These are phyloP conservation scores for Bicyclus anynana DNA, from an alignment of 1,140 invertebrate species.

Conservation along the genomic window DNA sequence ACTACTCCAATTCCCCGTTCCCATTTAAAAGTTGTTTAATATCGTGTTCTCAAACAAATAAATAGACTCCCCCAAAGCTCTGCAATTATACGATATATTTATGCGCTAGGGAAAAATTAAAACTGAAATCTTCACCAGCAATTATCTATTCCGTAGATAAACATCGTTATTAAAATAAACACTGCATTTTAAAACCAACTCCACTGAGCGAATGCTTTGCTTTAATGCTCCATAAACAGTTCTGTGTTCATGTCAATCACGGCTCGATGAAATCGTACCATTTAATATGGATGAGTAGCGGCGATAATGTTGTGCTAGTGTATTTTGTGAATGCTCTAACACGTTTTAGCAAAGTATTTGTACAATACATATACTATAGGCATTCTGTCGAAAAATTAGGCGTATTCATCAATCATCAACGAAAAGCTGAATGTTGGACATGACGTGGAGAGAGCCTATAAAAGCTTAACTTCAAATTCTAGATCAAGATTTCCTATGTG, in stretches of 20 bases:
- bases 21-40: not conserved
- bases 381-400: too few species aligned
- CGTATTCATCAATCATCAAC: too few species aligned
- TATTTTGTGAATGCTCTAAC: not conserved
- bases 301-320: not conserved
- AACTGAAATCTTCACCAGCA: not conserved
- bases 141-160: conserved; percentile 4
- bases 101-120: not conserved
- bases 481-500: too few species aligned
- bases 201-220: conserved; percentile 4
- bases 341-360: not conserved
- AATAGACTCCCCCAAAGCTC: not conserved
- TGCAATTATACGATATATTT: not conserved
- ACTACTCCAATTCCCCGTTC: not conserved
- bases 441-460: too few species aligned
- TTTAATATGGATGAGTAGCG: conserved; percentile 1
- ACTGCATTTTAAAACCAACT: conserved; percentile 8
- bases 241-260: conserved; percentile 5
- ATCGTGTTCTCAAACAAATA: not conserved
- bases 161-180: conserved; percentile 10
- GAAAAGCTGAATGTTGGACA: too few species aligned
- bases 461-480: too few species aligned
- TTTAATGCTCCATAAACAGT: conserved; percentile 5
- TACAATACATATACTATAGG: too few species aligned
- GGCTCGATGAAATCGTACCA: not conserved